These are phyloP conservation scores for Hesperia comma DNA, from an alignment of 2,888 invertebrate genomes.

Conservation along the genomic window DNA sequence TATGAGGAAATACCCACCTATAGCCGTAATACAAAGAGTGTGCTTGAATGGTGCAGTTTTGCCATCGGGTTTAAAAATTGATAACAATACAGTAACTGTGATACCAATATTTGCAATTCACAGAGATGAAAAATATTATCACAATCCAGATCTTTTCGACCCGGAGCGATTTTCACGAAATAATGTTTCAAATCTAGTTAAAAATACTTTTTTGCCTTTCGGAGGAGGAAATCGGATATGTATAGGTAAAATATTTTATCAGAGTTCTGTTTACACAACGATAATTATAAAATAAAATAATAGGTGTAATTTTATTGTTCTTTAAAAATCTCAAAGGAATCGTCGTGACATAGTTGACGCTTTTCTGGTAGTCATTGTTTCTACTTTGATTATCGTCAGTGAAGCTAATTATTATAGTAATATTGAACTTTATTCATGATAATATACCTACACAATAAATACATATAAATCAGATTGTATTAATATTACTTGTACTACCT, in stretches of 20 bases:
- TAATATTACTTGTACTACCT: too few relatives aligned
- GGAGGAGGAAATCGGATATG: slow-evolving; percentile 77
- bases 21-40: slow-evolving; percentile 57
- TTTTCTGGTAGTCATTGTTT: too few relatives aligned
- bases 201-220: slow-evolving; percentile 70
- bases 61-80: slow-evolving; percentile 55
- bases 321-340: too few relatives aligned
- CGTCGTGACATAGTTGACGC: too few relatives aligned
- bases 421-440: too few relatives aligned
- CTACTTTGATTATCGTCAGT: too few relatives aligned
- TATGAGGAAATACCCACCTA: slow-evolving; percentile 63
- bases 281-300: too few relatives aligned
- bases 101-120: slow-evolving; percentile 61
- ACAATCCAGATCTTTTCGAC: slow-evolving; percentile 68
- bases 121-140: slow-evolving; percentile 63
- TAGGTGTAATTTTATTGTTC: too few relatives aligned
- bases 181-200: slow-evolving; percentile 49
- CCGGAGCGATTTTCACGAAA: slow-evolving; percentile 73
- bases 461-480: too few relatives aligned
- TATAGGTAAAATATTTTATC: slow-evolving; percentile 62
- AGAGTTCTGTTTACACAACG: too few relatives aligned
- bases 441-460: too few relatives aligned
- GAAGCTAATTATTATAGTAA: too few relatives aligned
- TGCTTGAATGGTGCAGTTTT: slow-evolving; percentile 58
- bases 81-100: slow-evolving; percentile 51